phyloP scores from a whole-genome alignment of 2,888 invertebrate genomes.

The Lottia scabra region DNA sequence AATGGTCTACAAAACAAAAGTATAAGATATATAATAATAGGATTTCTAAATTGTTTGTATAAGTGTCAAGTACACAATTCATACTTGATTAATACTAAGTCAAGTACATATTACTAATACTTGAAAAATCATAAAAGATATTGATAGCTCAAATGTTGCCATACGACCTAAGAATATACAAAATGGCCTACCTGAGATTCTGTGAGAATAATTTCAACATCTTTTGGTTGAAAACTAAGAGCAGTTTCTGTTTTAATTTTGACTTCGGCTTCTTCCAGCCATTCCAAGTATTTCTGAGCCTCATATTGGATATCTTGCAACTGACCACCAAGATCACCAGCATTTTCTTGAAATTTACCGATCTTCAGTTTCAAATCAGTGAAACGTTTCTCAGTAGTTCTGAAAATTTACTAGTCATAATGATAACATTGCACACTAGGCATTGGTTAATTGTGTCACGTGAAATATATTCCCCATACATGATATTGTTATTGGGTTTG shows the following conservation, averaged over 20 bases:
- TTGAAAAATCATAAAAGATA: too few species aligned
- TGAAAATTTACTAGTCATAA: constrained; percentile 21
- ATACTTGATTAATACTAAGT: too few species aligned
- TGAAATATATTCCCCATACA: too few species aligned
- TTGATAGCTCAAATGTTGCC: too few species aligned
- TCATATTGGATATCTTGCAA: constrained; percentile 52
- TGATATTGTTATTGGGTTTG: too few species aligned
- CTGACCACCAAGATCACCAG: constrained; percentile 41
- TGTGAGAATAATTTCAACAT: constrained; percentile 43
- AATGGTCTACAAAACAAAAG: constrained; percentile 31
- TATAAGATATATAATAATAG: too few species aligned
- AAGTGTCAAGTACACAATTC: too few species aligned
- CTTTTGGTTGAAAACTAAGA: constrained; percentile 19
- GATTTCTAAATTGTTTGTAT: too few species aligned
- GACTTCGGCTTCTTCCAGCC: constrained; percentile 52
- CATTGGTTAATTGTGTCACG: too few species aligned
- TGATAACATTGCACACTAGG: background rate
- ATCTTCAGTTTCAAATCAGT: constrained; percentile 39
- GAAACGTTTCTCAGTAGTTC: constrained; percentile 49
- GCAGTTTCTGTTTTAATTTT: constrained; percentile 31
- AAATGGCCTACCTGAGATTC: constrained; percentile 72
- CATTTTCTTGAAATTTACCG: constrained; percentile 41
- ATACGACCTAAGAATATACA: too few species aligned
- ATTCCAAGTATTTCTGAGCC: constrained; percentile 52
- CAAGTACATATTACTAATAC: too few species aligned